These are phyloP conservation scores for Pterostichus niger DNA, from an alignment of 2,888 invertebrate genomes.

Conservation along the genomic window DNA sequence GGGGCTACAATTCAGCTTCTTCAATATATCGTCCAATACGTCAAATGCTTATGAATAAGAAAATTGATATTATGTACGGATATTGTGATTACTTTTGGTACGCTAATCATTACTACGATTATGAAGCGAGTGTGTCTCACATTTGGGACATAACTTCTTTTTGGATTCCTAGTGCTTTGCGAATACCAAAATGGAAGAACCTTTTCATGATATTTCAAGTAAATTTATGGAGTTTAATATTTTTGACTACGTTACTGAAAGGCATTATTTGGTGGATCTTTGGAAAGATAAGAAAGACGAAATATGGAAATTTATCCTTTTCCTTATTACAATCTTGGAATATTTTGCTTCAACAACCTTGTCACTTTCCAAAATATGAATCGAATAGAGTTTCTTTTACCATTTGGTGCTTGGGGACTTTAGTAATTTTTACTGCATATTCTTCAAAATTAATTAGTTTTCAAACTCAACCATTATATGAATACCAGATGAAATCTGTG, in stretches of 20 bases:
- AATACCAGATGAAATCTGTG: slow-evolving; percentile 79
- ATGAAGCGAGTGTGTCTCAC: slow-evolving; percentile 79
- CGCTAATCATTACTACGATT: slow-evolving; percentile 77
- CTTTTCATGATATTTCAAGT: slow-evolving; percentile 77
- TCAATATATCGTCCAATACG: slow-evolving; percentile 58
- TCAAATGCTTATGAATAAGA: slow-evolving; percentile 69
- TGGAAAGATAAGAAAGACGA: slow-evolving; percentile 5
- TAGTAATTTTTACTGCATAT: slow-evolving; percentile 79
- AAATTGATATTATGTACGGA: slow-evolving; percentile 78
- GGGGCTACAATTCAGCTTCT: background rate
- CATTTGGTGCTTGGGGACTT: slow-evolving; percentile 78
- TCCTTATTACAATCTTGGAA: slow-evolving; percentile 19
- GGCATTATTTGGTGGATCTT: slow-evolving; percentile 32
- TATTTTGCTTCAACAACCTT: slow-evolving; percentile 77
- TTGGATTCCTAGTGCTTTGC: slow-evolving; percentile 78
- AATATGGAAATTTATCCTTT: slow-evolving; percentile 3
- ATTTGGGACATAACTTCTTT: slow-evolving; percentile 80
- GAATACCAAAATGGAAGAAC: slow-evolving; percentile 78
- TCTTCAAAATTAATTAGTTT: slow-evolving; percentile 80
- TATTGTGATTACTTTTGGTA: slow-evolving; percentile 76
- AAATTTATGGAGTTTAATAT: slow-evolving; percentile 77
- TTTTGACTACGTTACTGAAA: slow-evolving; percentile 72
- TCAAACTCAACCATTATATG: slow-evolving; percentile 78
- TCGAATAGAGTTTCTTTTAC: slow-evolving; percentile 79
- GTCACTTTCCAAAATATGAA: slow-evolving; percentile 77